Conservation (phyloP, 2,888 invertebrate species). For the Cataglyphis albicans region DNA sequence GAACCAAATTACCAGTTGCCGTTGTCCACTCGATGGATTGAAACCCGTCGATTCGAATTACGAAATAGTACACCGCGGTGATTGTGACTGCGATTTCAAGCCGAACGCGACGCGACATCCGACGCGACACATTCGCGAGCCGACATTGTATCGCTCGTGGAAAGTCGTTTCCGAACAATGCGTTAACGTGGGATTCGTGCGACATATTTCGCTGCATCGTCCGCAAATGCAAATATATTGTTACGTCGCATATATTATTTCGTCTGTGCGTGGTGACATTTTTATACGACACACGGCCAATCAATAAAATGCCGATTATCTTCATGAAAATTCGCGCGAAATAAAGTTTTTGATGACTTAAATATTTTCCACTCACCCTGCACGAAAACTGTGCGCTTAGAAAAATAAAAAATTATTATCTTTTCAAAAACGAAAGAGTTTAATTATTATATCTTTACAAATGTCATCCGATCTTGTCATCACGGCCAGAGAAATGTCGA, state of each 20-base stretch:
- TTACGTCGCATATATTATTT: constrained; percentile 17
- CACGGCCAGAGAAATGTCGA: background rate
- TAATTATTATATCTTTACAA: background rate
- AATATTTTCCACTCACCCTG: background rate
- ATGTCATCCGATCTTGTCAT: background rate
- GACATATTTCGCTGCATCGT: constrained; percentile 35
- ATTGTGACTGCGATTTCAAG: constrained; percentile 61
- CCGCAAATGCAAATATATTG: constrained; percentile 18
- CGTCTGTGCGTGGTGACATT: background rate
- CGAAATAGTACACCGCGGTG: constrained; percentile 72
- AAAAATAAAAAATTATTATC: background rate
- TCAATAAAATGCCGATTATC: background rate
- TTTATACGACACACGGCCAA: background rate
- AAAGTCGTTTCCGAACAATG: constrained; percentile 43
- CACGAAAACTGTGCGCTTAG: too few species aligned
- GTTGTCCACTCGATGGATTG: constrained; percentile 62
- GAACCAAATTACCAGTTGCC: constrained; percentile 59
- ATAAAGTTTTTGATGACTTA: background rate
- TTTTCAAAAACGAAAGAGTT: background rate
- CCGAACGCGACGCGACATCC: constrained; percentile 63
- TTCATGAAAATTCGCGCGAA: background rate
- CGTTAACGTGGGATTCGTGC: constrained; percentile 44
- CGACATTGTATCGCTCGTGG: constrained; percentile 68
- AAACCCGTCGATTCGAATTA: constrained; percentile 69
- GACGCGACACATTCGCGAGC: constrained; percentile 56